Evolutionary conservation across 2,888 invertebrate species (phyloP), one percentile per base, ranked within the genome.

Genomic region (Cosmia pyralina): DNA sequence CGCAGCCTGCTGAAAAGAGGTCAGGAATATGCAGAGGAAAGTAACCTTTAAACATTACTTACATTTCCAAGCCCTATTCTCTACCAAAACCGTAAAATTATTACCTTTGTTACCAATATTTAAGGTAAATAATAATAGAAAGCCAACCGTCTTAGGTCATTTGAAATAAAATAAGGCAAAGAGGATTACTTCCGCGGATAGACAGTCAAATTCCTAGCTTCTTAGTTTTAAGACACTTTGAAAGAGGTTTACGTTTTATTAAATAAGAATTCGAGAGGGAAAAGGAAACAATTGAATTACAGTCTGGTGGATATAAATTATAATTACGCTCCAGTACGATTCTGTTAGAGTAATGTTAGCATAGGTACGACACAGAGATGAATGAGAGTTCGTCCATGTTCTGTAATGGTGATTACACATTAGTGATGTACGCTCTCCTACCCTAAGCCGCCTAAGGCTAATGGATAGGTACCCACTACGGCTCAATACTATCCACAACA

Each of bases 221-320:
- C 70, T 70, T 62, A 74, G 71, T 80, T 75, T 65, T 76, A 75
- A 74, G 75, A 67, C 64, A 74, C 55, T 73, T 79, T 66, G 62
- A 69, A 79, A 85, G 59, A 68, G 65, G 69, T 69, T 80, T 66
- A 78, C 59, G 62, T 76, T 80, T 82, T 83, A 85, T 76, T 70
- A 52, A 68, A 73, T 75, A 65, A 70, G 38, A 69, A 59, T 60
- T 79, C 53, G 13, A 50, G 59, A 28, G 38, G n/a, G 46, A 71
- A 68, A 69, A 57, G 60, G 69, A 60, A 69, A 62, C 55, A 71
- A 73, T 73, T 71, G 50, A 67, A 58, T 77, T 57, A 63, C 50
- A 48, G 44, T 64, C n/a, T 68, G 19, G 46, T 52, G 19, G 41
- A 34, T 59, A 57, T 70, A 44, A 75, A 75, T 81, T 65, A 65